phyloP scores from a whole-genome alignment of 2,888 invertebrate species.

The Mycalesis mineus region DNA sequence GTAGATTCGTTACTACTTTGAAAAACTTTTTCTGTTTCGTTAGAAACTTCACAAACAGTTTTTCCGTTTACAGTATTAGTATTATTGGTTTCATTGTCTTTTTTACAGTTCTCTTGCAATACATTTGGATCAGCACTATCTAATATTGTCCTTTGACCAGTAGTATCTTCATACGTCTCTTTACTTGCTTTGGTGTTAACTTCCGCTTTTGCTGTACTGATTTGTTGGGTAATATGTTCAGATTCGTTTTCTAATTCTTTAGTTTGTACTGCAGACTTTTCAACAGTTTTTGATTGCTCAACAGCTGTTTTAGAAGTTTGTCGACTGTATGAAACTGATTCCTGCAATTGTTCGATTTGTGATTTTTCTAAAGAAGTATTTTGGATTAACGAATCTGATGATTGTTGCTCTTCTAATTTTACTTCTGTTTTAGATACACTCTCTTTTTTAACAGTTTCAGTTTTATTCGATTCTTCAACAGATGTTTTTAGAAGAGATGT shows the following conservation, averaged over 20 bases:
- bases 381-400: constrained; percentile 8
- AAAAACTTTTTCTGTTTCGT: background rate
- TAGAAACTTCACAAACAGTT: background rate
- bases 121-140: background rate
- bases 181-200: background rate
- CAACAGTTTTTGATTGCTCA: constrained; percentile 15
- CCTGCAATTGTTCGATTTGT: constrained; percentile 5
- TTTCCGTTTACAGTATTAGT: background rate
- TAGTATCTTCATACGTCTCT: background rate
- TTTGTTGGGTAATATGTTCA: background rate
- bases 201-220: background rate
- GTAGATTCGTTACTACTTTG: constrained; percentile 2
- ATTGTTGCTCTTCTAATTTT: constrained; percentile 24
- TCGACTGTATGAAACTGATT: constrained; percentile 25
- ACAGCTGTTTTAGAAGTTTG: constrained; percentile 27
- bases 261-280: constrained; percentile 10
- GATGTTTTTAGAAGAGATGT: constrained; percentile 15
- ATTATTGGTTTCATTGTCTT: constrained; percentile 13
- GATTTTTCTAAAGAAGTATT: background rate
- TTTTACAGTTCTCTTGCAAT: background rate
- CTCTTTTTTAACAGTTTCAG: background rate
- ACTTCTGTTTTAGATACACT: background rate
- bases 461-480: constrained; percentile 11
- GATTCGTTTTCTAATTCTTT: constrained; percentile 4
- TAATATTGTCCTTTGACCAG: background rate